Evolutionary conservation across 2,797 vertebrate species (phyloP).

Genomic region (Falco novaeseelandiae): DNA sequence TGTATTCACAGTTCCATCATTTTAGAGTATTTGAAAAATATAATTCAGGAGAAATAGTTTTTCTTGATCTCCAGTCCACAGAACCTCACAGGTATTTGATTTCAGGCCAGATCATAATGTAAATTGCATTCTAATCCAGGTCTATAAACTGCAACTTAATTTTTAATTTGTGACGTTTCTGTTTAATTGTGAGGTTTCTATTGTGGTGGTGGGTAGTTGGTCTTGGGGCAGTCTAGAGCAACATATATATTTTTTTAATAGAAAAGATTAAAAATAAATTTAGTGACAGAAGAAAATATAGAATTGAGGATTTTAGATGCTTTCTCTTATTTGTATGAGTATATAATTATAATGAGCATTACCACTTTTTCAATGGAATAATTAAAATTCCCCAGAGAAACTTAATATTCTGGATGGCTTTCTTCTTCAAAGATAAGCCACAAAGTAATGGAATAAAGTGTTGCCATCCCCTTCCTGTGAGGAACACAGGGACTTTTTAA

Average conservation of each 20-base stretch:
- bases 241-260: background rate
- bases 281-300: background rate
- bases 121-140: background rate
- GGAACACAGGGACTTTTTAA: background rate
- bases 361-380: background rate
- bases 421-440: slow-evolving; percentile 9
- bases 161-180: background rate
- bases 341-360: background rate
- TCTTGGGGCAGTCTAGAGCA: background rate
- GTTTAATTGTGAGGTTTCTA: background rate
- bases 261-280: background rate
- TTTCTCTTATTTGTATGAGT: background rate
- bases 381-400: background rate
- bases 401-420: background rate
- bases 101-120: background rate
- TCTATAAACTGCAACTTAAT: background rate
- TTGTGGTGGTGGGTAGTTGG: background rate
- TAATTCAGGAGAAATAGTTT: background rate
- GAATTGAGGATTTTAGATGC: background rate
- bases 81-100: background rate
- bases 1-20: background rate
- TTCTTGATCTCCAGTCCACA: background rate
- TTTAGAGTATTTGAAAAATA: background rate
- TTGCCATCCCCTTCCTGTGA: background rate
- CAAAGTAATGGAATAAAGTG: background rate